A percentile compares a stretch with the other conserved stretches of the same genome.
Conservation (phyloP, 2,797 vertebrate genomes). For the Eremophila alpestris region DNA sequence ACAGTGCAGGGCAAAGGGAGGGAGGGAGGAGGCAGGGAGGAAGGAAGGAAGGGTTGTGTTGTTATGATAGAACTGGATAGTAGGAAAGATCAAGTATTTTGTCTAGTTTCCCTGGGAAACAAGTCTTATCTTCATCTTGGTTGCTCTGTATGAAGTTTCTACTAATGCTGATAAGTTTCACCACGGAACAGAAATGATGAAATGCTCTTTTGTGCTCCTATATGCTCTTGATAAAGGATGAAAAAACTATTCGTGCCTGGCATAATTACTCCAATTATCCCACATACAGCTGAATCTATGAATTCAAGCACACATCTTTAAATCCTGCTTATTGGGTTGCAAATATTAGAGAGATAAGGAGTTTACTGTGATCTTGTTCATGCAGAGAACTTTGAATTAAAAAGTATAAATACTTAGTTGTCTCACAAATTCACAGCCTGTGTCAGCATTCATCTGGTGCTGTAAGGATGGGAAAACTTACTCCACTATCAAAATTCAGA, state of each 20-base stretch:
- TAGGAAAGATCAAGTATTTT: constrained; percentile 62
- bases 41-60: constrained; percentile 69
- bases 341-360: neutral
- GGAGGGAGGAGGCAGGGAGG: constrained; percentile 28
- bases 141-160: constrained; percentile 48
- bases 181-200: constrained; percentile 40
- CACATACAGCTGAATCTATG: neutral
- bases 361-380: neutral
- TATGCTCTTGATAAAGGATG: constrained; percentile 49
- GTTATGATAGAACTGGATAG: constrained; percentile 50
- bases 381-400: neutral
- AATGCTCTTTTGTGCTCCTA: constrained; percentile 53
- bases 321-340: neutral
- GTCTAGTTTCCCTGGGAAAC: constrained; percentile 55
- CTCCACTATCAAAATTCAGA: neutral
- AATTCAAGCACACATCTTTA: neutral
- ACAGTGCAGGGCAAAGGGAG: neutral
- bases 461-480: neutral
- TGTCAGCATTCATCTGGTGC: neutral
- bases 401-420: neutral
- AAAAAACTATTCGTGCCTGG: constrained; percentile 15
- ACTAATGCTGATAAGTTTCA: constrained; percentile 50
- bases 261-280: constrained; percentile 36
- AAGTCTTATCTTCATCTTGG: constrained; percentile 61
- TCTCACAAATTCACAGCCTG: neutral